A percentile compares a stretch with the other conserved stretches of the same genome.
phyloP scores from a whole-genome alignment of 2,797 vertebrate species.

The Lemur catta region DNA sequence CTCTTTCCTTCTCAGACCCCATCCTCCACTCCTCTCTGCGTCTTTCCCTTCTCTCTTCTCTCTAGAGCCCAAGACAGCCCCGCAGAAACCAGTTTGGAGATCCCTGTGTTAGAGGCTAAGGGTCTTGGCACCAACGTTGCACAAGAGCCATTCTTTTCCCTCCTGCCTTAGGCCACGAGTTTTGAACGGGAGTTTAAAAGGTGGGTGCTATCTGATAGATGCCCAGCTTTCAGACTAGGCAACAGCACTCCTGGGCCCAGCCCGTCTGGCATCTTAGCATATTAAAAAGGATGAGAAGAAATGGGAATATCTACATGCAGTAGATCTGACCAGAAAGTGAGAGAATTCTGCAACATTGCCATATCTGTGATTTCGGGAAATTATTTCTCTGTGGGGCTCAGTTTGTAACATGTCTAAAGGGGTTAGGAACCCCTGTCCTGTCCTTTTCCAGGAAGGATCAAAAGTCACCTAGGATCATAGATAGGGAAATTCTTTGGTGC shows the following conservation, averaged over 20 bases:
- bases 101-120: background rate
- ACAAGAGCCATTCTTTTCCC: background rate
- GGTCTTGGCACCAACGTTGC: rapidly evolving
- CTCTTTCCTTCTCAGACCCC: background rate
- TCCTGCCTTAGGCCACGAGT: background rate
- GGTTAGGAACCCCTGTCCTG: background rate
- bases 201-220: background rate
- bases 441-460: background rate
- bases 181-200: background rate
- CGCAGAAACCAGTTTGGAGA: background rate
- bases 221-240: background rate
- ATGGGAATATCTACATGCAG: background rate
- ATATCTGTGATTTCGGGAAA: background rate
- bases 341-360: background rate
- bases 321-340: background rate
- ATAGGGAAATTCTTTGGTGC: background rate
- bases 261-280: background rate
- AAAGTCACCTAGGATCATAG: background rate
- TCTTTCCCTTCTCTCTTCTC: background rate
- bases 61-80: background rate
- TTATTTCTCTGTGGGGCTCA: background rate
- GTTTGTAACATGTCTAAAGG: background rate
- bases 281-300: background rate
- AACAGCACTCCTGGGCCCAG: background rate
- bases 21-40: background rate